phyloP scores from a whole-genome alignment of 1,140 invertebrate species.

The Acromyrmex echinatior region DNA sequence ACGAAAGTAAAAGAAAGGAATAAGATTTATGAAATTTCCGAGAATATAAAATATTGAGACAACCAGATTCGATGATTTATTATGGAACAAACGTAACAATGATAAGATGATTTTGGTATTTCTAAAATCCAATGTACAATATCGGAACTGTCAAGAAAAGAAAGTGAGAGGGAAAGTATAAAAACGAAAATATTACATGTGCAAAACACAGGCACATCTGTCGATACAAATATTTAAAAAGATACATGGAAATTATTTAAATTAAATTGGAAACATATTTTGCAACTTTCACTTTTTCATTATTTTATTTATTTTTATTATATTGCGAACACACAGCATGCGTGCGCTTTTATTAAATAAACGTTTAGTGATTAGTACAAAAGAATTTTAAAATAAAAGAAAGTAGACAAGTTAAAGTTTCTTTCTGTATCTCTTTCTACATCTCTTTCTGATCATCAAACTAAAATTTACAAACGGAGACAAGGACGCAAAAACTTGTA shows the following conservation, averaged over 20 bases:
- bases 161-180: not conserved
- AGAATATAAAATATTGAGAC: slow-evolving; percentile 5
- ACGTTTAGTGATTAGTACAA: not conserved
- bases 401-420: slow-evolving; percentile 18
- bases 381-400: not conserved
- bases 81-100: not conserved
- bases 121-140: not conserved
- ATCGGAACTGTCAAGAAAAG: not conserved
- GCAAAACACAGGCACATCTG: not conserved
- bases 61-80: slow-evolving; percentile 9
- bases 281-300: not conserved
- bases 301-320: not conserved
- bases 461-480: slow-evolving; percentile 26
- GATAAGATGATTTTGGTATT: not conserved
- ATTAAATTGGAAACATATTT: not conserved
- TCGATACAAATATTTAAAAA: slow-evolving; percentile 10
- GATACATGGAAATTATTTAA: not conserved
- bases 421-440: not conserved
- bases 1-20: not conserved
- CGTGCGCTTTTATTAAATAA: slow-evolving; percentile 10
- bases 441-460: not conserved
- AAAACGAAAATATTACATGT: not conserved
- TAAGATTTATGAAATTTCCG: not conserved
- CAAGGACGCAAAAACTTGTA: slow-evolving; percentile 11
- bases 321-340: not conserved